These are phyloP conservation scores for Theristicus caerulescens DNA, from an alignment of 2,113 vertebrate species.

Conservation along the genomic window DNA sequence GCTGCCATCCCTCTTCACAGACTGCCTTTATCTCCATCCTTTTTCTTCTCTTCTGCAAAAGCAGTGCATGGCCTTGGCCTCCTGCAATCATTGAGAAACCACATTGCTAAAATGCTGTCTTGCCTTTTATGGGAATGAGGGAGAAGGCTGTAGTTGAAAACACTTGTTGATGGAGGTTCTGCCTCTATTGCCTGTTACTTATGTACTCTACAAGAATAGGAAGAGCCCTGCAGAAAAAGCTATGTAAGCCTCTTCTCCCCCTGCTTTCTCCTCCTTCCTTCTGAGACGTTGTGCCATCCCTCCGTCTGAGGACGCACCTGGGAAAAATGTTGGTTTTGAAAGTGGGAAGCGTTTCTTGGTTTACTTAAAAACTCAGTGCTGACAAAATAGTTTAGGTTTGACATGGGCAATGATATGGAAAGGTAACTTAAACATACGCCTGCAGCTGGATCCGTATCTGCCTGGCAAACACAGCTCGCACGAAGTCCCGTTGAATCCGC, in stretches of 20 bases:
- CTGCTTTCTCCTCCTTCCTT: background rate
- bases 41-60: background rate
- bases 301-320: fast-evolving
- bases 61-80: background rate
- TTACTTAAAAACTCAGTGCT: background rate
- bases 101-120: background rate
- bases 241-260: fast-evolving
- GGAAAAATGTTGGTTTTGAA: fast-evolving
- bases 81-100: background rate
- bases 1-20: background rate
- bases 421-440: slow-evolving; percentile 65
- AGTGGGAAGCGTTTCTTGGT: background rate
- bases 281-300: background rate
- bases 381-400: background rate
- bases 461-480: slow-evolving; percentile 84
- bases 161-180: background rate
- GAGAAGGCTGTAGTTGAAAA: background rate
- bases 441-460: slow-evolving; percentile 82
- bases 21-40: background rate
- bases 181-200: background rate
- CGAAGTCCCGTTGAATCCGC: slow-evolving; percentile 80
- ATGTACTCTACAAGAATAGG: fast-evolving
- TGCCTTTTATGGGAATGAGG: background rate
- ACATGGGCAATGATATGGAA: fast-evolving
- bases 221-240: background rate